These are phyloP conservation scores for Carterocephalus palaemon DNA, from an alignment of 2,888 invertebrate species.

Conservation along the genomic window DNA sequence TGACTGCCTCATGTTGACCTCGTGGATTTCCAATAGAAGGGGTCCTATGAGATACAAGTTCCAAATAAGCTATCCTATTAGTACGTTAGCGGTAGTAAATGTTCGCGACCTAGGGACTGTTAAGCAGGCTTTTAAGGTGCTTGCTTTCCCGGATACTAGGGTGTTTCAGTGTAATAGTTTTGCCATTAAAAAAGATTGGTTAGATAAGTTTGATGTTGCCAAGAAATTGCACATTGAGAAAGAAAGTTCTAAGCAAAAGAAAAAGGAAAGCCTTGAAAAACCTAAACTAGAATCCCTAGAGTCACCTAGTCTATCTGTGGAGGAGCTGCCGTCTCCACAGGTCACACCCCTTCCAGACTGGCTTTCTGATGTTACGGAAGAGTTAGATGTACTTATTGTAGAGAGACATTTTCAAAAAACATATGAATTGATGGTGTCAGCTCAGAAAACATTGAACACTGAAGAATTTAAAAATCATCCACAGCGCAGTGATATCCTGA, in stretches of 20 bases:
- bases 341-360: conserved; percentile 84
- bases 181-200: conserved; percentile 92
- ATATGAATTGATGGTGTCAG: conserved; percentile 85
- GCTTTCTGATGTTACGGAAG: conserved; percentile 94
- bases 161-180: conserved; percentile 93
- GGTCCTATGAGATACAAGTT: conserved; percentile 91
- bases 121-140: conserved; percentile 94
- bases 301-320: conserved; percentile 70
- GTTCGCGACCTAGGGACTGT: conserved; percentile 93
- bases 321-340: conserved; percentile 66
- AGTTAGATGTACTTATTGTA: conserved; percentile 95
- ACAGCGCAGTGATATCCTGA: conserved; percentile 59
- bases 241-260: conserved; percentile 80
- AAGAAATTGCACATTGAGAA: conserved; percentile 87
- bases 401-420: conserved; percentile 97
- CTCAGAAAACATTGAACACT: conserved; percentile 60
- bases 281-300: conserved; percentile 61
- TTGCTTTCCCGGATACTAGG: conserved; percentile 95
- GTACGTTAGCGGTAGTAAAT: conserved; percentile 95
- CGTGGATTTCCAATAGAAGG: conserved; percentile 85
- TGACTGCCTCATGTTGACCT: conserved; percentile 94
- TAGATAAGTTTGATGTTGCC: conserved; percentile 93
- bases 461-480: conserved; percentile 66
- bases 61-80: conserved; percentile 90
- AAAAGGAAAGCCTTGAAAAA: conserved; percentile 62